Percentiles rank a stretch among this genome's conserved stretches.
Evolutionary conservation across 2,888 invertebrate genomes (phyloP).

Genomic region (Troides helena): DNA sequence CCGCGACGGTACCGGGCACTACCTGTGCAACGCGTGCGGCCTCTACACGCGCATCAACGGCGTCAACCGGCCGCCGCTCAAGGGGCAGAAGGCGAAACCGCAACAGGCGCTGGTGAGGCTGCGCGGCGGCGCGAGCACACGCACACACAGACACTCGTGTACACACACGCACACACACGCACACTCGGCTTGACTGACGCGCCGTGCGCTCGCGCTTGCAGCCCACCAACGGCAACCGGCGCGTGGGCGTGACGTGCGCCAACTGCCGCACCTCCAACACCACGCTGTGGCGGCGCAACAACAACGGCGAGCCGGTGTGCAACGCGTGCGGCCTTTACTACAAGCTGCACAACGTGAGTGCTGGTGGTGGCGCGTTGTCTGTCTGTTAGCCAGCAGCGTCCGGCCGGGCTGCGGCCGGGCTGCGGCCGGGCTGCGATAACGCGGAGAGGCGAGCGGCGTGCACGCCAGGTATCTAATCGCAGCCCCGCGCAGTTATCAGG

Average conservation of each 20-base stretch:
- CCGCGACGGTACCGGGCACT: conserved; percentile 98
- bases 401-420: no score
- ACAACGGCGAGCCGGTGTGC: conserved; percentile 97
- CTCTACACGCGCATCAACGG: conserved; percentile 89
- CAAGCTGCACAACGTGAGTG: conserved; percentile 89
- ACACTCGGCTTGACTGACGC: neutral
- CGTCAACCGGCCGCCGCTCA: conserved; percentile 86
- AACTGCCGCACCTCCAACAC: conserved; percentile 96
- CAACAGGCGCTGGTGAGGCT: conserved; percentile 75
- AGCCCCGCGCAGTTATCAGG: conserved; percentile 66
- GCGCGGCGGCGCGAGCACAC: no score
- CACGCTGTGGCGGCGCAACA: conserved; percentile 97
- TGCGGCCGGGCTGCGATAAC: neutral
- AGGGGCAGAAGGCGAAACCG: conserved; percentile 84
- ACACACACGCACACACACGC: neutral
- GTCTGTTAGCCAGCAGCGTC: no score
- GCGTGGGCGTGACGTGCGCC: conserved; percentile 92
- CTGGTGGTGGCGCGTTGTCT: neutral
- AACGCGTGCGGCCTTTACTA: conserved; percentile 99
- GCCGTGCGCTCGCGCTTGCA: conserved; percentile 35
- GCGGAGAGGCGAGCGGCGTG: conserved; percentile 4
- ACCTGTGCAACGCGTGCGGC: conserved; percentile 99
- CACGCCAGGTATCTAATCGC: conserved; percentile 68
- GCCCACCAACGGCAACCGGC: conserved; percentile 81
- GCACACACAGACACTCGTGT: neutral